phyloP scores from a whole-genome alignment of 2,797 vertebrate genomes.

The Zonotrichia albicollis region DNA sequence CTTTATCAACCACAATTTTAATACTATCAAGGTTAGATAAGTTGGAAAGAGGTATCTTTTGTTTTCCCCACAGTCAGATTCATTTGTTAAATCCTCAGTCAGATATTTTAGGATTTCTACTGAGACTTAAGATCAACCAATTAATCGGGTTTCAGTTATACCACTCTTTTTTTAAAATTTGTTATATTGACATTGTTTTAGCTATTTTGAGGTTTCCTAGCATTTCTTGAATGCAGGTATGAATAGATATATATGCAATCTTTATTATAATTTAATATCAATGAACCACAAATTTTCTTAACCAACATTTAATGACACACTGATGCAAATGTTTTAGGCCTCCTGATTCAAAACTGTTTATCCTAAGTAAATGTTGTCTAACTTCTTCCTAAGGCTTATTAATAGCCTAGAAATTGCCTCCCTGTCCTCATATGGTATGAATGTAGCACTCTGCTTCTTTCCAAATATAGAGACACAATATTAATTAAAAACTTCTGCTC shows the following conservation, averaged over 20 bases:
- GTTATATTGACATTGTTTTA: background rate
- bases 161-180: background rate
- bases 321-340: background rate
- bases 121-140: background rate
- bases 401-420: constrained; percentile 19
- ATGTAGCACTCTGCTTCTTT: background rate
- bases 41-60: background rate
- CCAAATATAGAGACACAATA: background rate
- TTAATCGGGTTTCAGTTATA: background rate
- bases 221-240: background rate
- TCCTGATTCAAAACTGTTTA: background rate
- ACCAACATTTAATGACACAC: background rate
- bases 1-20: background rate
- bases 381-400: constrained; percentile 4
- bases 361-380: background rate
- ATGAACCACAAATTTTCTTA: background rate
- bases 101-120: background rate
- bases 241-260: background rate
- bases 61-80: background rate
- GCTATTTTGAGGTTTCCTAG: background rate
- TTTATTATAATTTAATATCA: background rate
- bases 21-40: background rate
- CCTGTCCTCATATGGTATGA: constrained; percentile 31
- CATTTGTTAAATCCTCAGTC: background rate
- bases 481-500: constrained; percentile 39